Base-by-base conservation (phyloP, 2,797 vertebrate species). In the Coccyzus lansbergi region DNA sequence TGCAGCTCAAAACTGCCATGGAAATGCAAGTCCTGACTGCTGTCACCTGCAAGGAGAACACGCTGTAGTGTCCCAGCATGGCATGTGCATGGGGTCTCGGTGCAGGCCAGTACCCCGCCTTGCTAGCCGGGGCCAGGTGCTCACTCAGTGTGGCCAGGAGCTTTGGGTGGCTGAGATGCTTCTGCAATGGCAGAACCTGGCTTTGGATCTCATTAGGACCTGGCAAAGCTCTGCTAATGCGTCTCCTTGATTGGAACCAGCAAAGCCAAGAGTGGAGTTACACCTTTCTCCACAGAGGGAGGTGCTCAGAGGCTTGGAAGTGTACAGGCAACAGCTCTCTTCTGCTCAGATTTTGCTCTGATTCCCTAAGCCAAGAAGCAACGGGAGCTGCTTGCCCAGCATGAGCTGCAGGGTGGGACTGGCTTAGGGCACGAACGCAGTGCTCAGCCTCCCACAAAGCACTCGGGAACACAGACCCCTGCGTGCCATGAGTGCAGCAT, bases 401-500 rank as follows among this genome's bases (percentile, higher is more conserved):
- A 65, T 70, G 29, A 79, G 59, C 38, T 3, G 1, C 56, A 11
- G 72, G 42, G 25, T 82, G 59, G 75, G 40, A 34, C 29, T 3
- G 6, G 31, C 20, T 44, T 16, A 20, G 29, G 77, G 67, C 67
- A 77, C 46, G 49, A 74, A 48, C 28, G 3, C 6, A 7, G 70
- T 0, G 1, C 51, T 86, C 34, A 31, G 75, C 62, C 36, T 80
- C 31, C 64, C 33, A 4, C 22, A 36, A n/a, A 62, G 7, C 68
- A 8, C 34, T 7, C 1, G 4, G 75, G 46, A 31, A 53, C 1
- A 4, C 38, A 69, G 28, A 55, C 5, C 38, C 38, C 38, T 12
- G 12, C 38, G 36, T 12, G 5, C 0, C 0, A n/a, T n/a, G n/a
- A n/a, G n/a, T n/a, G n/a, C n/a, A n/a, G 17, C 16, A 4, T 0